Conservation (phyloP, 2,113 vertebrate species). For the Eurystomus gularis region DNA sequence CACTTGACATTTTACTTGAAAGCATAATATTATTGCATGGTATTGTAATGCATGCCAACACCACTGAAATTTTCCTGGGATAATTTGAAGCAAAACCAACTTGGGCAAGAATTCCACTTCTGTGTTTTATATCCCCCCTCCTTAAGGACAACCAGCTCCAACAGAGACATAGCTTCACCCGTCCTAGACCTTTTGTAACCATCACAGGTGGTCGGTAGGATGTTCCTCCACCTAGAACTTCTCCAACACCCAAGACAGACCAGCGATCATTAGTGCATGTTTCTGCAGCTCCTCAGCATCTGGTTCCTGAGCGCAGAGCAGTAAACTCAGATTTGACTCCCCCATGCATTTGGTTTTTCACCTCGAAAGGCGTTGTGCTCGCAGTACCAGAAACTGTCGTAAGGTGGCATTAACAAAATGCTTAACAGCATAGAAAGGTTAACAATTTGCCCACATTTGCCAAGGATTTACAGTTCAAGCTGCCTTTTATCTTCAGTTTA, state of each 20-base stretch:
- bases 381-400: conserved; percentile 31
- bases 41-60: background rate
- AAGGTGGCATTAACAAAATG: conserved; percentile 36
- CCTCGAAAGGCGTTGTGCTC: background rate
- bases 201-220: no score
- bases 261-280: background rate
- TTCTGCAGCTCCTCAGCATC: background rate
- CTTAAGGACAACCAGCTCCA: background rate
- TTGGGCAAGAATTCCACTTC: background rate
- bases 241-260: background rate
- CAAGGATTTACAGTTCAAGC: background rate
- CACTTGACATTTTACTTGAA: background rate
- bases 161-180: background rate
- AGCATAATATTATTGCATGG: background rate
- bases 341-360: background rate
- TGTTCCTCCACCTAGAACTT: background rate
- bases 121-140: background rate
- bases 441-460: background rate
- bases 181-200: background rate
- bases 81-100: background rate
- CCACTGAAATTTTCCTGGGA: background rate
- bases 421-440: background rate
- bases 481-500: background rate
- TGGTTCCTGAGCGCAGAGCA: background rate
- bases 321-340: background rate